phyloP scores from a whole-genome alignment of 2,113 vertebrate species.

The Lepisosteus oculatus region DNA sequence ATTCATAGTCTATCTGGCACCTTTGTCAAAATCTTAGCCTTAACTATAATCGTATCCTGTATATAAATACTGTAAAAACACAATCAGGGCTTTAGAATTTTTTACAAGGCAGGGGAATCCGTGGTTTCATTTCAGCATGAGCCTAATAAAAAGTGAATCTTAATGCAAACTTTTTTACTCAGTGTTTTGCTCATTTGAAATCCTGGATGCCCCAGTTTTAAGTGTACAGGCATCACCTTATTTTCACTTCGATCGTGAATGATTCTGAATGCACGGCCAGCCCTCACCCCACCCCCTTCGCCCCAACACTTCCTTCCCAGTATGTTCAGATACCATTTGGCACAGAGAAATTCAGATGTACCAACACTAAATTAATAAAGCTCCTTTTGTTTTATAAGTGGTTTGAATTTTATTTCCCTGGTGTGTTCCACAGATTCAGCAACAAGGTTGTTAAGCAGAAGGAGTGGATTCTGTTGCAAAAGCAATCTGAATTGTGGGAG shows the following conservation, averaged over 20 bases:
- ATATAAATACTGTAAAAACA: conserved; percentile 49
- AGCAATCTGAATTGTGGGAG: too few relatives aligned
- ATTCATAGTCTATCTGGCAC: conserved; percentile 57
- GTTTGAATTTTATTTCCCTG: conserved; percentile 28
- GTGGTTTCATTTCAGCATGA: conserved; percentile 35
- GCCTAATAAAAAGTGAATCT: conserved; percentile 13
- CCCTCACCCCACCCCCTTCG: conserved; percentile 22
- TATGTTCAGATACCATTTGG: conserved; percentile 43
- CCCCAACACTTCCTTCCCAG: conserved; percentile 45
- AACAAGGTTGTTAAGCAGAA: too few relatives aligned
- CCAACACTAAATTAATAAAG: conserved; percentile 67
- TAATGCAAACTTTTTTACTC: neutral
- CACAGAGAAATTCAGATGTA: conserved; percentile 49
- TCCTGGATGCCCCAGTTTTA: conserved; percentile 47
- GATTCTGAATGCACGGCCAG: conserved; percentile 47
- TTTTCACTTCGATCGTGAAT: conserved; percentile 5
- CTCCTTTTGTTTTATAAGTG: conserved; percentile 56
- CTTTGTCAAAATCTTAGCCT: conserved; percentile 66
- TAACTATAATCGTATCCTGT: conserved; percentile 58
- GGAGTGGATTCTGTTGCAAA: too few relatives aligned
- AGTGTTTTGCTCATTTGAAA: conserved; percentile 46
- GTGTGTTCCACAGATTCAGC: too few relatives aligned
- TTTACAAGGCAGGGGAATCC: conserved; percentile 32
- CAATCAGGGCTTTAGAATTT: conserved; percentile 52
- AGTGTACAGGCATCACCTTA: conserved; percentile 20